These are phyloP conservation scores for Eupeodes corollae DNA, from an alignment of 1,140 invertebrate species.

Conservation along the genomic window DNA sequence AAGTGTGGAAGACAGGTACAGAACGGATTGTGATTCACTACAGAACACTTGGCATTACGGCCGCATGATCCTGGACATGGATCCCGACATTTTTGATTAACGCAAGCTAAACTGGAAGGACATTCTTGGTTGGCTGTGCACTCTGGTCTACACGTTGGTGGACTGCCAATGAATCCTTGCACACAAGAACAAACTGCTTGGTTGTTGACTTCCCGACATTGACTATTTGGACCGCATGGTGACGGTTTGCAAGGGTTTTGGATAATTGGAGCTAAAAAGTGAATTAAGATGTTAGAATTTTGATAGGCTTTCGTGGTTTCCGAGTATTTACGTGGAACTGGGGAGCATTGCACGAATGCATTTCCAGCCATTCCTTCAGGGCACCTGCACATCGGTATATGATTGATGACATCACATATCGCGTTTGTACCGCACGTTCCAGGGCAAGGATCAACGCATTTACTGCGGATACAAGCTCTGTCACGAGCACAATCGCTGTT, in stretches of 20 bases:
- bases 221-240: conserved; percentile 63
- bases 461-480: conserved; percentile 65
- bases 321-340: conserved; percentile 45
- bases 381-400: conserved; percentile 65
- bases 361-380: conserved; percentile 61
- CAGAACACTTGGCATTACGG: conserved; percentile 56
- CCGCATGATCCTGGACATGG: conserved; percentile 63
- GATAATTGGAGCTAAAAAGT: conserved; percentile 40
- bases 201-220: conserved; percentile 48
- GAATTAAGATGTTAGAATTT: conserved; percentile 38
- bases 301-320: not conserved
- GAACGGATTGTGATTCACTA: conserved; percentile 57
- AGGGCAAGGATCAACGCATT: conserved; percentile 68
- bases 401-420: conserved; percentile 61
- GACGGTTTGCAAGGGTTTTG: conserved; percentile 58
- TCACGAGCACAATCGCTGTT: conserved; percentile 65
- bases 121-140: conserved; percentile 52
- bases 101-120: conserved; percentile 48
- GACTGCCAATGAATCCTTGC: conserved; percentile 41
- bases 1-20: conserved; percentile 62
- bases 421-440: conserved; percentile 68
- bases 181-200: conserved; percentile 49
- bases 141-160: conserved; percentile 45
- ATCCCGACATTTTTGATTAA: conserved; percentile 56
- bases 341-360: conserved; percentile 40